A percentile compares a stretch with the other conserved stretches of the same genome.
Conservation (phyloP, 2,888 invertebrate genomes). For the Leucoptera coffeella region DNA sequence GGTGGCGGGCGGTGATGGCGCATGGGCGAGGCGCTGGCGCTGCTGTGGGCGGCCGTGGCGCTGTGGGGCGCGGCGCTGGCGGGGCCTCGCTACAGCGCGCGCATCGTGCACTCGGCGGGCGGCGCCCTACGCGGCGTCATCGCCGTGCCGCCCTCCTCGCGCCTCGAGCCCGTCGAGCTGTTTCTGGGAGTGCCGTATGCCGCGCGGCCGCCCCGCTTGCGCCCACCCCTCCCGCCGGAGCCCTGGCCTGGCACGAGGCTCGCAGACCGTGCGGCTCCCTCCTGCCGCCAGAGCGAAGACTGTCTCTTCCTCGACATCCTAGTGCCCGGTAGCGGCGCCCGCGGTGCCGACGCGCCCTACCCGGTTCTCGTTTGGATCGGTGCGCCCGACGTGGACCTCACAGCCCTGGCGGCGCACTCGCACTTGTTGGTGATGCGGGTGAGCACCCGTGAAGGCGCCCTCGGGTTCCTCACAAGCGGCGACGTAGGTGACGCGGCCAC, state of each 20-base stretch:
- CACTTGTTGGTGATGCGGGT: constrained; percentile 75
- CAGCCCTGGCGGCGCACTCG: constrained; percentile 72
- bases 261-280: constrained; percentile 69
- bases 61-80: constrained; percentile 25
- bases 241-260: constrained; percentile 69
- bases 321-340: constrained; percentile 72
- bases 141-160: constrained; percentile 63
- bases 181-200: constrained; percentile 85
- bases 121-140: constrained; percentile 64
- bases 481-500: constrained; percentile 15
- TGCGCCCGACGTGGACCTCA: constrained; percentile 80
- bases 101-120: constrained; percentile 74
- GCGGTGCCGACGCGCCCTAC: constrained; percentile 71
- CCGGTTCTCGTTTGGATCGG: constrained; percentile 76
- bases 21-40: constrained; percentile 43
- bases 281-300: constrained; percentile 87
- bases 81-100: constrained; percentile 67
- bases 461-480: constrained; percentile 34
- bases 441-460: constrained; percentile 25
- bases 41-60: constrained; percentile 30
- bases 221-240: constrained; percentile 63
- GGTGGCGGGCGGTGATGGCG: constrained; percentile 27
- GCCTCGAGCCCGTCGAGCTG: constrained; percentile 72
- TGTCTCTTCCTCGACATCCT: constrained; percentile 86
- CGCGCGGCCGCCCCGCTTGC: constrained; percentile 64